Base-by-base conservation (phyloP, 1,140 invertebrate species). In the Plodia interpunctella region DNA sequence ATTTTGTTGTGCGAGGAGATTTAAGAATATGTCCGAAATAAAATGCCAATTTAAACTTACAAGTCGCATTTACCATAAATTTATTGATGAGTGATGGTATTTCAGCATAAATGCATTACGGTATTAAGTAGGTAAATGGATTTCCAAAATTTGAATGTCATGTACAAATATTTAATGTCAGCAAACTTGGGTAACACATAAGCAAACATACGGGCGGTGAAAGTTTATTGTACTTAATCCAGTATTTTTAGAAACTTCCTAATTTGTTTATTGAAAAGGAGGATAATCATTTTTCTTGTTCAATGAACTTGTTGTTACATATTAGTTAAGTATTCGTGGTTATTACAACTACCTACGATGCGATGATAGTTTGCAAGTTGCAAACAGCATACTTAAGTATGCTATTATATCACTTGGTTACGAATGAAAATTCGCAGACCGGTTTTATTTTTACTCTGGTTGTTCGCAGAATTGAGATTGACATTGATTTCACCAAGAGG, bases 381-480 rank as follows among this genome's bases (percentile, higher is more conserved):
- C 30, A 10, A 32, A 11, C 30, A 11, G 11, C 30, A 6, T 32
- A 32, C 30, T 4, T 32, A 32, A 9, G 30, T 32, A 9, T 9
- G 11, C 10, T 32, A 32, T 32, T 32, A 32, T 32, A 15, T 44
- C 38, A 44, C 15, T 32, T 4, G 38, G 38, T 44, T 44, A 15
- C 38, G 38, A 10, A 44, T 17, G 10, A 44, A 44, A 44, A 44
- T 44, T 15, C 13, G 15, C 38, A 44, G 13, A 44, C 38, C 15
- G 13, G 38, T 44, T n/a, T 21, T 35, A 15, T 30, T 55, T 15
- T 53, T 30, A 57, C 58, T 57, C 58, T 18, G 1, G 38, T 15
- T 57, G 49, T 60, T 62, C 25, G 11, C 69, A 87, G 84, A 60
- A 87, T 87, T 59, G 78, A 86, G 30, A 83, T 86, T 19, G 73